phyloP scores from a whole-genome alignment of 2,113 vertebrate species.

The Synchiropus splendidus region DNA sequence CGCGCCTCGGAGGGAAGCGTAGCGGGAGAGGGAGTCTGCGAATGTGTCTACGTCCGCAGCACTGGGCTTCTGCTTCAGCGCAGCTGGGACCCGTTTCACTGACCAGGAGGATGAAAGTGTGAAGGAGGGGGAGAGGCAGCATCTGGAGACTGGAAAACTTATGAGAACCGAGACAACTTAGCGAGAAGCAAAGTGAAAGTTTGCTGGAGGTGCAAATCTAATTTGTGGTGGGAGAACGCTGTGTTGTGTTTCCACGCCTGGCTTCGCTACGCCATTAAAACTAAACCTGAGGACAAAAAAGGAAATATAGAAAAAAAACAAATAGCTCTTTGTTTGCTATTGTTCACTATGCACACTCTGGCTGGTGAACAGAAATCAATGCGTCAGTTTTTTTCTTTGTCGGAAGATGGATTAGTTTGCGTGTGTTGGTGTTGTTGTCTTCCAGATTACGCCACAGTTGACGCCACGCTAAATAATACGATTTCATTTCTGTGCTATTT shows the following conservation, averaged over 20 bases:
- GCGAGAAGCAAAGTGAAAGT: slow-evolving; percentile 55
- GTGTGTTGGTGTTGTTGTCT: no score
- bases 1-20: slow-evolving; percentile 44
- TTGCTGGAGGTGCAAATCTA: slow-evolving; percentile 63
- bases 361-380: slow-evolving; percentile 41
- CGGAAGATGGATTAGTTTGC: slow-evolving; percentile 20
- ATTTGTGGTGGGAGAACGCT: slow-evolving; percentile 47
- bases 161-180: slow-evolving; percentile 61
- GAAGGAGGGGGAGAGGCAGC: slow-evolving; percentile 4
- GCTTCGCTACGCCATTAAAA: slow-evolving; percentile 54
- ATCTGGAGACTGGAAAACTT: slow-evolving; percentile 53
- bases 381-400: slow-evolving; percentile 33
- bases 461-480: no score
- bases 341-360: slow-evolving; percentile 33
- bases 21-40: slow-evolving; percentile 50
- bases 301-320: slow-evolving; percentile 15
- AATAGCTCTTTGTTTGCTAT: slow-evolving; percentile 18
- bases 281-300: slow-evolving; percentile 54
- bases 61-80: slow-evolving; percentile 60
- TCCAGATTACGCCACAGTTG: no score
- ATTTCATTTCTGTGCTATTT: no score
- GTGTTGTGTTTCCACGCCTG: slow-evolving; percentile 41
- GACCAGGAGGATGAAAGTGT: slow-evolving; percentile 53
- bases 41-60: slow-evolving; percentile 66
- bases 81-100: slow-evolving; percentile 61